Evolutionary conservation across 2,113 vertebrate genomes (phyloP), one percentile per base, ranked within the genome.

Genomic region (Bujurquina vittata): DNA sequence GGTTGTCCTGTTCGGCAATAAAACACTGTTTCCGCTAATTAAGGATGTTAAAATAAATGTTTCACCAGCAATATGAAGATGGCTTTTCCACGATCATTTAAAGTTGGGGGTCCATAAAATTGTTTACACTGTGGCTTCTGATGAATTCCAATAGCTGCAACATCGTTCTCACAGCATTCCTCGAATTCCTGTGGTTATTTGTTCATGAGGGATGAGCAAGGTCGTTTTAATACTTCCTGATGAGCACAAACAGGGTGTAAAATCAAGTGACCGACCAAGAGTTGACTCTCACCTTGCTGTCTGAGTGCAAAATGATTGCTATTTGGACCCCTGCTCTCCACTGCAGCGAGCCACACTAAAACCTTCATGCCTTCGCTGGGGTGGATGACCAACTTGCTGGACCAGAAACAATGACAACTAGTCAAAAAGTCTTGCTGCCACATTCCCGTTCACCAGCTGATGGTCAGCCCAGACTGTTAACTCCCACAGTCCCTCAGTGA

Each of bases 151-250:
- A 88, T 91, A 90, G 87, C 86, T 83, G 84, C 90, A 89, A 92
- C 88, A 83, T 89, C 93, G 89, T 93, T 93, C 91, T 87, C 85
- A 73, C 79, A 11, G 84, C 92, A 94, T 95, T 95, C 91, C 72
- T 80, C 35, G 63, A 23, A 95, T 95, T 92, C 94, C 90, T 93
- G 94, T 74, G 92, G 94, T 84, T 94, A 92, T 94, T 93, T 92
- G 76, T 87, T 81, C 80, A 77, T 87, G 90, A 90, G 85, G 82
- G 88, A 94, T 91, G 85, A 92, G 89, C 86, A 73, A 87, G 89
- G 84, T 31, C 57, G 23, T 84, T 87, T 90, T 85, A 81, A 87
- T 85, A 60, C 84, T 86, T 87, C 86, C 77, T 63, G 60, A 80
- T 83, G 46, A 85, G 75, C 55, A 76, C 35, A 79, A 79, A 72